Base-by-base conservation (phyloP, 2,888 invertebrate species). In the Pseudanteris insignis region DNA sequence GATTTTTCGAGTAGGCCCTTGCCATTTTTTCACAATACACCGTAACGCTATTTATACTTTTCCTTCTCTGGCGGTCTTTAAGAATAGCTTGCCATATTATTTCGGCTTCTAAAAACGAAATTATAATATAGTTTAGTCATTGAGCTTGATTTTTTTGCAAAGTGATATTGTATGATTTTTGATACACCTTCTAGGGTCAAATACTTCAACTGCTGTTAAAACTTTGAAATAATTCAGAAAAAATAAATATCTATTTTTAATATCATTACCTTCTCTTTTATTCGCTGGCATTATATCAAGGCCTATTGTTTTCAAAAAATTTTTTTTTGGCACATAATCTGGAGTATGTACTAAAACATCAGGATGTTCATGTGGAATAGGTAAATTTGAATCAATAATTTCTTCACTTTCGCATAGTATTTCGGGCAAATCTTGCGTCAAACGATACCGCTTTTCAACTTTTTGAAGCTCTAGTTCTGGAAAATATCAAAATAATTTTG, bases 61-160 rank as follows among this genome's bases (percentile, higher is more conserved):
- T 81, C 50, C 88, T 80, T 60, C 85, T 84, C 66, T 84, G 82
- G 36, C 88, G 83, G 65, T 89, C 88, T 72, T 84, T 84, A 2
- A 88, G 69, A 62, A 89, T 83, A 72, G 84, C 84, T 67, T 84
- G 82, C 89, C 89, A 89, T 34, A 83, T 82, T 40, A 80, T 81
- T 77, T 89, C 89, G 70, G 85, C 83, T 59, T 82, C 87, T 87
- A 18, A 18, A 18, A 18, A 4, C 3, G 6, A 18, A 18, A 18
- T n/a, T n/a, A n/a, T n/a, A n/a, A n/a, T n/a, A n/a, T n/a, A n/a
- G n/a, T n/a, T n/a, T n/a, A n/a, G n/a, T n/a, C n/a, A n/a, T n/a
- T n/a, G n/a, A n/a, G n/a, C n/a, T n/a, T n/a, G n/a, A n/a, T n/a
- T n/a, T n/a, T n/a, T n/a, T n/a, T n/a, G n/a, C n/a, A n/a, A n/a